Evolutionary conservation across 2,113 vertebrate genomes (phyloP).

Genomic region (Phrynosoma platyrhinos): DNA sequence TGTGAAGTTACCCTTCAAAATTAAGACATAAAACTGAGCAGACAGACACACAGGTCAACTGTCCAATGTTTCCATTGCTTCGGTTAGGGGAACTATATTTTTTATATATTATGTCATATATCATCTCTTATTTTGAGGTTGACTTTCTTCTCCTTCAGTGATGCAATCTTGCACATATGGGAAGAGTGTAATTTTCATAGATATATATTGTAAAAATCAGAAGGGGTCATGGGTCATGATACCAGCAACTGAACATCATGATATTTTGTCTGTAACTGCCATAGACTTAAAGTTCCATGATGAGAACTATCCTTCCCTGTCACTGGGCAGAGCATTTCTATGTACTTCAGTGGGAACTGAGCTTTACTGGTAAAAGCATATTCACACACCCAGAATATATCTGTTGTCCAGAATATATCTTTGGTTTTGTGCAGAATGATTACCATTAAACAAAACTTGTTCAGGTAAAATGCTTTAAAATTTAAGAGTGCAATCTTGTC

Average conservation of each 20-base stretch:
- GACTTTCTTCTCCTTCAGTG: too few relatives aligned
- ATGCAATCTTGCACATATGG: background rate
- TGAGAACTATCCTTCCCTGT: background rate
- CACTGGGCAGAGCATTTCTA: background rate
- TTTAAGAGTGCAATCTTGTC: slow-evolving; percentile 28
- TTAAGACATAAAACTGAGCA: too few relatives aligned
- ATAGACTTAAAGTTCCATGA: background rate
- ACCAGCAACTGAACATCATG: background rate
- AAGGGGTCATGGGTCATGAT: background rate
- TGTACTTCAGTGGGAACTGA: background rate
- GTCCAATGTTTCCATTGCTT: too few relatives aligned
- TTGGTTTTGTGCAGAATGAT: background rate
- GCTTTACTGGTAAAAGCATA: slow-evolving; percentile 9
- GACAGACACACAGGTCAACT: too few relatives aligned
- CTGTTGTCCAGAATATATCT: background rate
- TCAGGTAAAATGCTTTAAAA: slow-evolving; percentile 23
- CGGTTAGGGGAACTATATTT: too few relatives aligned
- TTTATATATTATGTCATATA: too few relatives aligned
- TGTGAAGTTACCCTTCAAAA: too few relatives aligned
- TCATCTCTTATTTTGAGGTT: too few relatives aligned
- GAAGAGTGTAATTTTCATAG: background rate
- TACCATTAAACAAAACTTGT: slow-evolving; percentile 13
- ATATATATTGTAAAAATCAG: background rate
- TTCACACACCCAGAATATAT: slow-evolving; percentile 14
- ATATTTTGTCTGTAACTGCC: background rate